Base-by-base conservation (phyloP, 2,888 invertebrate species). In the Acholoe squamosa region DNA sequence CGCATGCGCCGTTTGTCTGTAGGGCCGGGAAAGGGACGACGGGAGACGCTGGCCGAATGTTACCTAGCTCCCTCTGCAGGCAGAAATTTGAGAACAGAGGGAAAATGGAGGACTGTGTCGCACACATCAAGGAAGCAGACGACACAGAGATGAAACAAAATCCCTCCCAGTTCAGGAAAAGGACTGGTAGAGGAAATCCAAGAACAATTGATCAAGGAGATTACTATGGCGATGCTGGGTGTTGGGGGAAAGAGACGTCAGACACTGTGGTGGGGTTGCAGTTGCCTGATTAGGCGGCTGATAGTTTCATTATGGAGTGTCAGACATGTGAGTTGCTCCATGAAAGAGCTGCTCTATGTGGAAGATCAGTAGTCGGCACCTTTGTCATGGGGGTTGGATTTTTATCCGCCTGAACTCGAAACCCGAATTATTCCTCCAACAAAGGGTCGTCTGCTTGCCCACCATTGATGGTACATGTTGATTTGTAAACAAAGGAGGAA, bases 191-290 rank as follows among this genome's bases (percentile, higher is more conserved):
- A 16, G 34, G 33, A 19, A 33, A 16, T 14, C 80, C 25, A 71
- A 43, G 80, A 80, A 80, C 80, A 80, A 80, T 80, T 80, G 80
- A 80, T 80, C 80, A 80, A 80, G 80, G 43, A 34, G 33, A 80
- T 80, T 34, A 43, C 5, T 19, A 80, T 43, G 80, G 33, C 43
- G 34, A 22, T 33, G 80, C 33, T 5, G 34, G 80, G 80, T 80
- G 33, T 80, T 43, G 22, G 34, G 43, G 43, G n/a, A 0, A 34
- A 80, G 80, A 33, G 34, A 0, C 80, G 43, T 28, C 71, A n/a
- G n/a, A 14, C 31, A 25, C 71, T 28, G 61, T n/a, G 61, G 3
- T 61, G 22, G n/a, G 80, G 25, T n/a, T n/a, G n/a, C 0, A 7
- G 80, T 3, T 33, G 34, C 14, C 0, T 80, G 80, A 80, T 80